A percentile compares a stretch with the other conserved stretches of the same genome.
phyloP scores from a whole-genome alignment of 2,888 invertebrate genomes.

The Baccha elongata region DNA sequence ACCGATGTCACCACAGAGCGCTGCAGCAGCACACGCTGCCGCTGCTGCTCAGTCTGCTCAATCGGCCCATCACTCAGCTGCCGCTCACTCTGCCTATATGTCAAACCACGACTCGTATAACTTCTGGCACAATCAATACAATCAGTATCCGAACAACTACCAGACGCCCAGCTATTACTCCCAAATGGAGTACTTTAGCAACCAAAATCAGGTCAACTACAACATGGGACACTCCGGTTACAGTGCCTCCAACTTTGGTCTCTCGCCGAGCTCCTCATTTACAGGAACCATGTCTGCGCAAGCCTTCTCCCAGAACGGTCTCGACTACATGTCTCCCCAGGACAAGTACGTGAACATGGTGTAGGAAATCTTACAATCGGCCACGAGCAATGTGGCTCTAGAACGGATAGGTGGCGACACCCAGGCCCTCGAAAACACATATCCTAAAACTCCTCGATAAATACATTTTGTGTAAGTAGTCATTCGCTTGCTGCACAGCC shows the following conservation, averaged over 20 bases:
- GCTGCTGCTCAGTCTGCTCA: conserved; percentile 80
- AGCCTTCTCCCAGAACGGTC: conserved; percentile 82
- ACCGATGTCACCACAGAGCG: conserved; percentile 83
- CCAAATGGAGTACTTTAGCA: conserved; percentile 83
- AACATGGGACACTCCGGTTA: conserved; percentile 82
- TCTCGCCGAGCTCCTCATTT: conserved; percentile 81
- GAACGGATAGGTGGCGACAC: conserved; percentile 51
- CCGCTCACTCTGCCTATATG: conserved; percentile 79
- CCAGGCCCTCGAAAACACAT: conserved; percentile 60
- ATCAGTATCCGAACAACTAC: conserved; percentile 82
- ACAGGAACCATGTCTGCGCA: conserved; percentile 82
- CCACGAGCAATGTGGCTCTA: conserved; percentile 47
- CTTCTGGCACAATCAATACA: conserved; percentile 83
- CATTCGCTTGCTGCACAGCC: conserved; percentile 76
- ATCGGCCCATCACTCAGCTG: conserved; percentile 80
- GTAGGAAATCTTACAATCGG: conserved; percentile 81
- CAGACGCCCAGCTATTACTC: conserved; percentile 82
- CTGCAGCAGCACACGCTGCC: conserved; percentile 81
- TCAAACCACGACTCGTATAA: conserved; percentile 82
- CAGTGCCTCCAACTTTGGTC: conserved; percentile 81
- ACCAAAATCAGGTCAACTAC: conserved; percentile 82
- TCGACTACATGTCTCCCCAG: conserved; percentile 82
- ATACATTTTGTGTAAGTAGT: conserved; percentile 56
- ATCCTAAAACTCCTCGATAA: conserved; percentile 59
- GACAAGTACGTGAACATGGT: conserved; percentile 83